Evolutionary conservation across 1,140 invertebrate species (phyloP).

Genomic region (Thaumatotibia leucotreta): DNA sequence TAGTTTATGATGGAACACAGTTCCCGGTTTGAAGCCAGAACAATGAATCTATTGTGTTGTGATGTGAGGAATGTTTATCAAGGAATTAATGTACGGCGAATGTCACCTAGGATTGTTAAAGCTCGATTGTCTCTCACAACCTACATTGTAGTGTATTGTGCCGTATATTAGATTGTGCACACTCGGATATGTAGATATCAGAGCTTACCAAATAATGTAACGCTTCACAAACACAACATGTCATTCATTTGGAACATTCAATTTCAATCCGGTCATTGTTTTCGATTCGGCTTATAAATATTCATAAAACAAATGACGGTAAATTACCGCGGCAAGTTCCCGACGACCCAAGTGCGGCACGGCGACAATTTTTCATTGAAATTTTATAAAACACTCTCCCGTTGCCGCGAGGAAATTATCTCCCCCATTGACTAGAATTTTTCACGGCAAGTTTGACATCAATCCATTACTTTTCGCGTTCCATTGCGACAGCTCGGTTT

Average conservation of each 20-base stretch:
- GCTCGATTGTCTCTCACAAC: constrained; percentile 10
- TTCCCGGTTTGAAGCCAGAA: constrained; percentile 13
- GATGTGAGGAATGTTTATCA: constrained; percentile 14
- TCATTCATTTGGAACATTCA: constrained; percentile 34
- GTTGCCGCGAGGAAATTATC: constrained; percentile 65
- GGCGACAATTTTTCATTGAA: constrained; percentile 68
- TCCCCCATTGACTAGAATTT: constrained; percentile 73
- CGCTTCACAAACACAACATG: constrained; percentile 24
- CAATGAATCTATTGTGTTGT: constrained; percentile 13
- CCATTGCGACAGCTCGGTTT: constrained; percentile 4
- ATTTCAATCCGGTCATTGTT: constrained; percentile 54
- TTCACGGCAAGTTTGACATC: constrained; percentile 73
- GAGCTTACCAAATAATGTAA: constrained; percentile 7
- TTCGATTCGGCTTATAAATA: constrained; percentile 64
- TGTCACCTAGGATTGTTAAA: constrained; percentile 13
- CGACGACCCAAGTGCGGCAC: constrained; percentile 38
- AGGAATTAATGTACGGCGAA: constrained; percentile 13
- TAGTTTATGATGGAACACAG: constrained; percentile 9
- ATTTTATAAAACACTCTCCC: constrained; percentile 67
- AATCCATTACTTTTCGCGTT: constrained; percentile 64
- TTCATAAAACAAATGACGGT: constrained; percentile 68
- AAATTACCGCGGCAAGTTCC: constrained; percentile 56
- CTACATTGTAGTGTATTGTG: constrained; percentile 11
- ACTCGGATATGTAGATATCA: not conserved
- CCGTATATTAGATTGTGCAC: not conserved